Percentiles rank a stretch among this genome's conserved stretches.
phyloP scores from a whole-genome alignment of 2,888 invertebrate species.

The Thereva unica region DNA sequence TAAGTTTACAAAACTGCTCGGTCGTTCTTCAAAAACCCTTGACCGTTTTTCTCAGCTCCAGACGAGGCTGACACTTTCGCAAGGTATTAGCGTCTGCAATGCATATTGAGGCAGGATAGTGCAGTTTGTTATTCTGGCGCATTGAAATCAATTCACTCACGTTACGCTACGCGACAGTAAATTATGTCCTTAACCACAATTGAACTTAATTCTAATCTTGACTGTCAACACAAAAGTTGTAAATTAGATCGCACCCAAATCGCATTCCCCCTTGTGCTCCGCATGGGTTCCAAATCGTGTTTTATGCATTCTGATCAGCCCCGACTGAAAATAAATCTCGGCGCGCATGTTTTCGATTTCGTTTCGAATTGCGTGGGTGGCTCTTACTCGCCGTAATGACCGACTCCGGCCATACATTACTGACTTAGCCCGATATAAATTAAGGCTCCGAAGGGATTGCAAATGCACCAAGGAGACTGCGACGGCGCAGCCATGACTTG shows the following conservation, averaged over 20 bases:
- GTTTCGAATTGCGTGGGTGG: conserved; percentile 27
- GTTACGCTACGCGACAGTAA: conserved; percentile 19
- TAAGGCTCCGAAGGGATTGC: conserved; percentile 14
- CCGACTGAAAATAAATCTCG: conserved; percentile 29
- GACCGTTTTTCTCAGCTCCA: no score
- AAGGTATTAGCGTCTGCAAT: no score
- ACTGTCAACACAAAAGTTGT: conserved; percentile 35
- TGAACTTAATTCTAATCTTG: conserved; percentile 36
- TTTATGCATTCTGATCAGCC: conserved; percentile 19
- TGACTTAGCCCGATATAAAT: conserved; percentile 22
- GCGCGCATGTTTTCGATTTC: conserved; percentile 37
- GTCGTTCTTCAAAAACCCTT: no score
- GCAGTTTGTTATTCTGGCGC: background rate
- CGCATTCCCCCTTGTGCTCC: background rate
- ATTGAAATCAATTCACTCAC: conserved; percentile 18
- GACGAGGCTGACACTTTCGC: no score
- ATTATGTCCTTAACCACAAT: conserved; percentile 34
- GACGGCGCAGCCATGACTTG: no score
- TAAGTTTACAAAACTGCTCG: no score
- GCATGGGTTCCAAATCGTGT: conserved; percentile 11
- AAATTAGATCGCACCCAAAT: conserved; percentile 37
- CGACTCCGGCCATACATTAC: conserved; percentile 8
- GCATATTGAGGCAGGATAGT: no score
- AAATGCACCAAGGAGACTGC: background rate
- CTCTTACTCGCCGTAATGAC: conserved; percentile 18